Conservation (phyloP, 2,888 invertebrate species). For the Disparrhopalites patrizii region DNA sequence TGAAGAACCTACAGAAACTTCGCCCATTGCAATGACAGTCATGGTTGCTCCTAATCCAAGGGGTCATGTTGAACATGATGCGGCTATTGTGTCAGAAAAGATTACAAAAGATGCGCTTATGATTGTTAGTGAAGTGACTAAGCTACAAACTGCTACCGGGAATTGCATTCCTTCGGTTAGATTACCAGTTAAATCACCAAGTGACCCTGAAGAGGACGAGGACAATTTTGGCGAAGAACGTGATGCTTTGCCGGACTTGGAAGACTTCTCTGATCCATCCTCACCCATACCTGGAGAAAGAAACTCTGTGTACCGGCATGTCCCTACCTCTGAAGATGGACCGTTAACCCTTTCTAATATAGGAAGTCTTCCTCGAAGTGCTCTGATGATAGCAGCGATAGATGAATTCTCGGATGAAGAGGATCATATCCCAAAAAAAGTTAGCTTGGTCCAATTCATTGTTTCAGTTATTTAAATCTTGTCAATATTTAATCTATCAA, state of each 20-base stretch:
- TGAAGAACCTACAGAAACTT: conserved; percentile 37
- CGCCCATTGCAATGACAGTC: conserved; percentile 47
- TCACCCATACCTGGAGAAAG: conserved; percentile 25
- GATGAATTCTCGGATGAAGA: conserved; percentile 48
- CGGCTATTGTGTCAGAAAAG: conserved; percentile 12
- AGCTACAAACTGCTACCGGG: background rate
- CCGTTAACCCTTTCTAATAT: conserved; percentile 29
- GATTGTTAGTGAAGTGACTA: conserved; percentile 27
- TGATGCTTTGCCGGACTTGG: conserved; percentile 40
- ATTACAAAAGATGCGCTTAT: conserved; percentile 17
- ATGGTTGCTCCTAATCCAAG: conserved; percentile 42
- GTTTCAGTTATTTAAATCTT: too few relatives aligned
- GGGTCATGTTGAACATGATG: conserved; percentile 17
- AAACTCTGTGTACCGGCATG: conserved; percentile 17
- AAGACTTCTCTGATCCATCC: conserved; percentile 40
- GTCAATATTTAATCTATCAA: too few relatives aligned
- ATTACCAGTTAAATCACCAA: conserved; percentile 32
- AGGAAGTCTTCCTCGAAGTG: conserved; percentile 38
- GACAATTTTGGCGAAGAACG: conserved; percentile 44
- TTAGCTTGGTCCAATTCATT: background rate
- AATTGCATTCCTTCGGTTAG: conserved; percentile 20
- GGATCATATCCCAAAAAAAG: conserved; percentile 30
- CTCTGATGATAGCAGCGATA: conserved; percentile 47
- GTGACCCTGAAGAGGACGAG: conserved; percentile 46
- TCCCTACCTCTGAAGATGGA: conserved; percentile 22